Conservation (phyloP, 2,888 invertebrate species). For the Vannuccia rotundouncinata region DNA sequence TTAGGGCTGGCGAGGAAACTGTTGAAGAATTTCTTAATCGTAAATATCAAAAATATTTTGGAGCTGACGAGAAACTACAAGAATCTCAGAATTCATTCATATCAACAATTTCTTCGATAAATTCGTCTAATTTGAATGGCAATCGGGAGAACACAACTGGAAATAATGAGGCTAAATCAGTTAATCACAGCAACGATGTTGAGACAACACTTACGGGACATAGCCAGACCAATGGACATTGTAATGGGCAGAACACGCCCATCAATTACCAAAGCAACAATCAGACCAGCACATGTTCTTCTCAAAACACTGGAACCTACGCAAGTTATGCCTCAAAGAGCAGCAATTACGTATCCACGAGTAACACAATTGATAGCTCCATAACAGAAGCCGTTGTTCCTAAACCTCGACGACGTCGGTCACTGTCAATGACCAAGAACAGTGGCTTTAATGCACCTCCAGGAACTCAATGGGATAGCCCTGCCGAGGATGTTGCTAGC, state of each 20-base stretch:
- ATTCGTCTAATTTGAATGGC: too few relatives aligned
- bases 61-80: neutral
- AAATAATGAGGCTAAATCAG: too few relatives aligned
- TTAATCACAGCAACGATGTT: too few relatives aligned
- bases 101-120: too few relatives aligned
- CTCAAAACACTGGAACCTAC: neutral
- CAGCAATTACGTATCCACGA: neutral
- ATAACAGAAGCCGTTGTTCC: neutral
- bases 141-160: too few relatives aligned
- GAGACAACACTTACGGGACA: too few relatives aligned
- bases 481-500: neutral
- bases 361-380: neutral
- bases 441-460: neutral
- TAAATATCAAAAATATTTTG: neutral
- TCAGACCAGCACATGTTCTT: neutral
- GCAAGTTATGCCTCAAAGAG: neutral
- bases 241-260: neutral
- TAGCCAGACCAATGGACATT: neutral
- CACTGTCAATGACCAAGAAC: neutral
- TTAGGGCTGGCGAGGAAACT: neutral
- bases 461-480: constrained; percentile 1
- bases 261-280: neutral
- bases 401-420: neutral
- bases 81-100: too few relatives aligned
- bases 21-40: neutral